Percentiles rank a stretch among this genome's conserved stretches.
Conservation (phyloP, 1,140 invertebrate genomes). For the Phocides pigmalion region DNA sequence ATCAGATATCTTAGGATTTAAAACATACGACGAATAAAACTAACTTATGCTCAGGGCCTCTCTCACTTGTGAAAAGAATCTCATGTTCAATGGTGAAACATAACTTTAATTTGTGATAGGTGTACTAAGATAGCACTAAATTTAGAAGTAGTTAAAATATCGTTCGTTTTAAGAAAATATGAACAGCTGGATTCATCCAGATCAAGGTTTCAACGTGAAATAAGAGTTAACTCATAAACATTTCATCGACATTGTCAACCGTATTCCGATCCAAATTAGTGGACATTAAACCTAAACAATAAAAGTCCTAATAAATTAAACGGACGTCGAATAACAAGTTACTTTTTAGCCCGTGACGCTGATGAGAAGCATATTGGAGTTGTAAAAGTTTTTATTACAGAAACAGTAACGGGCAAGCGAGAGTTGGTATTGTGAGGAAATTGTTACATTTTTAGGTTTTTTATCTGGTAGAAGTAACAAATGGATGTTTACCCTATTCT, state of each 20-base stretch:
- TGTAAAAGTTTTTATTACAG: slow-evolving; percentile 69
- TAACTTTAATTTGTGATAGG: no score
- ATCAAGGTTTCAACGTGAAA: not conserved
- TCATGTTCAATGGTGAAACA: no score
- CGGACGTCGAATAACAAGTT: slow-evolving; percentile 66
- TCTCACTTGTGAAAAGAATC: no score
- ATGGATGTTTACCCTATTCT: no score
- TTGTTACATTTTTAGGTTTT: not conserved
- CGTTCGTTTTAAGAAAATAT: not conserved
- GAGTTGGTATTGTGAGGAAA: not conserved
- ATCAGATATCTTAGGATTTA: no score
- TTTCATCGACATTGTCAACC: slow-evolving; percentile 37
- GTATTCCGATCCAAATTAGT: slow-evolving; percentile 56
- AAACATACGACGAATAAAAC: no score
- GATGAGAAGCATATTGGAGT: slow-evolving; percentile 69
- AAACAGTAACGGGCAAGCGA: slow-evolving; percentile 43
- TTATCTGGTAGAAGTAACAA: no score
- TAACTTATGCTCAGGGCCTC: no score
- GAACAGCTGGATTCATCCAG: slow-evolving; percentile 5
- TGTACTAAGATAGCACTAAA: no score
- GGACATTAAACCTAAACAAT: slow-evolving; percentile 66
- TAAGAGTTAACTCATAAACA: slow-evolving; percentile 27
- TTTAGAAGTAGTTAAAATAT: not conserved
- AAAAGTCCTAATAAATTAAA: slow-evolving; percentile 75
- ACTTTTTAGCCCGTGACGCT: slow-evolving; percentile 55